These are phyloP conservation scores for Batillaria attramentaria DNA, from an alignment of 1,140 invertebrate genomes.

Conservation along the genomic window DNA sequence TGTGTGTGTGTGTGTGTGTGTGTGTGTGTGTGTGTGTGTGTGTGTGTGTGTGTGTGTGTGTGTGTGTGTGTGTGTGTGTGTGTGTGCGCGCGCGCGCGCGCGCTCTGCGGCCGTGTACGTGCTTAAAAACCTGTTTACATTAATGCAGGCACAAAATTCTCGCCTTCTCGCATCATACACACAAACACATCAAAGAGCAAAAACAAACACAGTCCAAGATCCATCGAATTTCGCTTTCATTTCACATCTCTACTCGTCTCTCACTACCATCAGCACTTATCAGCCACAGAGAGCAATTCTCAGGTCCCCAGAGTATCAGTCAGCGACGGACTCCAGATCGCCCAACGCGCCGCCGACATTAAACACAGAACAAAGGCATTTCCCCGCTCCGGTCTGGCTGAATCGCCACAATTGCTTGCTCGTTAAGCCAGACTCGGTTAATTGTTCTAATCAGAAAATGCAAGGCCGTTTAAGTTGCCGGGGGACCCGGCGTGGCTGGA, in stretches of 20 bases:
- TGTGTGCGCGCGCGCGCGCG: not conserved
- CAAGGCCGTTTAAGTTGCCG: not conserved
- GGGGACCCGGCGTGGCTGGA: not conserved
- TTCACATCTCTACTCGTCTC: too few species aligned
- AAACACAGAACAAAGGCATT: not conserved
- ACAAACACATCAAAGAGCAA: too few species aligned
- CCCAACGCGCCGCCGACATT: too few species aligned
- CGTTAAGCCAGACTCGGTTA: conserved; percentile 1
- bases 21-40: conserved; percentile 2
- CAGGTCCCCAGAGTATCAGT: too few species aligned
- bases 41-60: conserved; percentile 10
- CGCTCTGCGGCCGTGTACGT: not conserved
- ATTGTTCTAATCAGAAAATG: not conserved
- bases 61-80: conserved; percentile 14
- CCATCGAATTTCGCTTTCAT: too few species aligned
- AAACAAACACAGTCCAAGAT: too few species aligned
- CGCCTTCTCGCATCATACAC: too few species aligned
- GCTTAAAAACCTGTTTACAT: not conserved
- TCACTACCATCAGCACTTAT: too few species aligned
- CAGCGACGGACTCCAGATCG: too few species aligned
- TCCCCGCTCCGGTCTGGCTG: not conserved
- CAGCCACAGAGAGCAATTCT: too few species aligned
- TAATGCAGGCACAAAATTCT: too few species aligned
- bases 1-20: not conserved
- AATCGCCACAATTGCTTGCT: conserved; percentile 9